phyloP scores from a whole-genome alignment of 2,113 vertebrate species.

The Meles meles region DNA sequence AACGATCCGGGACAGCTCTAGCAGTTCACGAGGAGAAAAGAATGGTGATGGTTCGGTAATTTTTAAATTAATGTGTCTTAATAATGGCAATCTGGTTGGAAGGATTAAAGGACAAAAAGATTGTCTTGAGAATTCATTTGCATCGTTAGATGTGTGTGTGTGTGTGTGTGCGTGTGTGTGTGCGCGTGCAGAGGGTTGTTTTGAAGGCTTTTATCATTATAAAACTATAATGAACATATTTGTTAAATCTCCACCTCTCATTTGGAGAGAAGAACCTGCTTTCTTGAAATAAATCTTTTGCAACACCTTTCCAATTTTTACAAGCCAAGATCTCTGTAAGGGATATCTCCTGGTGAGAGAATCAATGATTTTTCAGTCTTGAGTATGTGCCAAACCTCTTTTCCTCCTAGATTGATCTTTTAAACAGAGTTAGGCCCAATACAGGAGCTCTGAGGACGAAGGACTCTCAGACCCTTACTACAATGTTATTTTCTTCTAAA shows the following conservation, averaged over 20 bases:
- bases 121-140: neutral
- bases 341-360: neutral
- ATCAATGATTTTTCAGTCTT: neutral
- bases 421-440: neutral
- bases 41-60: neutral
- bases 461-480: neutral
- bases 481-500: constrained; percentile 47
- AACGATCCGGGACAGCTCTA: neutral
- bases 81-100: neutral
- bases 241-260: neutral
- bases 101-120: neutral
- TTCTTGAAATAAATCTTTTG: neutral
- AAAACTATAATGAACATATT: neutral
- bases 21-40: neutral
- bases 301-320: neutral
- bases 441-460: neutral
- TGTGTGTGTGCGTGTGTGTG: neutral
- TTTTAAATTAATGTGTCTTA: neutral
- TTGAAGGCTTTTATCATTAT: neutral
- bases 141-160: neutral
- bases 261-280: neutral
- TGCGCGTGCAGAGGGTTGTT: neutral
- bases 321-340: neutral
- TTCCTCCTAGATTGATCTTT: neutral
- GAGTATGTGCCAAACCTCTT: neutral